A percentile compares a stretch with the other conserved stretches of the same genome.
These are phyloP conservation scores for Mus caroli DNA, from an alignment of 2,797 vertebrate genomes.

Conservation along the genomic window DNA sequence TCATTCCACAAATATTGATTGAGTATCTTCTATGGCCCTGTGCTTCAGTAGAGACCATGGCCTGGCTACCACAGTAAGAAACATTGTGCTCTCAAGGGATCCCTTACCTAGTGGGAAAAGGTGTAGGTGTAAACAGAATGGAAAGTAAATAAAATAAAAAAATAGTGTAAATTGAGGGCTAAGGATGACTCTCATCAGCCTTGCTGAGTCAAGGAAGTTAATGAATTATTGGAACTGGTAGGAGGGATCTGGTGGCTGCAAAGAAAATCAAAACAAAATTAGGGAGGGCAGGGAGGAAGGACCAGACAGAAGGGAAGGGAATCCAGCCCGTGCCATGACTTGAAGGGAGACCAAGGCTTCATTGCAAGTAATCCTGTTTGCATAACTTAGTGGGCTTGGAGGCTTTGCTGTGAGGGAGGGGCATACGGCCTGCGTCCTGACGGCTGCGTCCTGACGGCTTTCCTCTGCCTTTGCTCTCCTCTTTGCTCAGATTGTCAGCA, in stretches of 20 bases:
- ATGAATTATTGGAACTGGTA: constrained; percentile 5
- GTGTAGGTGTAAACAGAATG: constrained; percentile 3
- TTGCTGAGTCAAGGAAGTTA: constrained; percentile 17
- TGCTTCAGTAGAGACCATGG: neutral
- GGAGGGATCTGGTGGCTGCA: neutral
- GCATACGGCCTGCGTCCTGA: neutral
- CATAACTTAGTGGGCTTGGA: neutral
- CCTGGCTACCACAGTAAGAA: constrained; percentile 39
- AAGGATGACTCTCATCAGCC: neutral
- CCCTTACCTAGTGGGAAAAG: constrained; percentile 50
- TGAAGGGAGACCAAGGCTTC: neutral
- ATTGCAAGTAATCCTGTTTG: neutral
- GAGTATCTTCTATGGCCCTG: constrained; percentile 30
- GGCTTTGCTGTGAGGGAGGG: neutral
- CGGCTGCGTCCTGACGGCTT: neutral
- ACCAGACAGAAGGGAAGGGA: neutral
- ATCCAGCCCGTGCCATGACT: neutral
- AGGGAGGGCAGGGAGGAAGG: neutral
- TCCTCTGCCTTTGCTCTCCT: neutral
- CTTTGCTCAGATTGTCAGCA: constrained; percentile 91
- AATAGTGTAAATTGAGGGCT: constrained; percentile 3
- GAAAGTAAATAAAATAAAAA: neutral
- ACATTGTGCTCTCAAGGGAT: constrained; percentile 41
- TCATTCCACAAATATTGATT: constrained; percentile 36
- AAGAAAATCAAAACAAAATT: neutral